Percentiles rank a stretch among this genome's conserved stretches.
phyloP scores from a whole-genome alignment of 2,113 vertebrate genomes.

The Pandion haliaetus region DNA sequence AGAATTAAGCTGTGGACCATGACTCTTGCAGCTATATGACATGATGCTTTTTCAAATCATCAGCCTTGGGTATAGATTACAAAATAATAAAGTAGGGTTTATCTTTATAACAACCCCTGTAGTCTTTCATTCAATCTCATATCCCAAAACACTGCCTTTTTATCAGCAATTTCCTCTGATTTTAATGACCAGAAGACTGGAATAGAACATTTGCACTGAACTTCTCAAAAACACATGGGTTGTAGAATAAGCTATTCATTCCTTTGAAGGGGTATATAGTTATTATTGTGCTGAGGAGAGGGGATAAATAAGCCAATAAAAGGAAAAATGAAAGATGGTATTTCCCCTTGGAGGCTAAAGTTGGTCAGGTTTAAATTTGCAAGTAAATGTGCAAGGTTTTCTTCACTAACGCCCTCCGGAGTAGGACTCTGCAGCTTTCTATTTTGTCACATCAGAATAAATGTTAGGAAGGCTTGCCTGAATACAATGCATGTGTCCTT shows the following conservation, averaged over 20 bases:
- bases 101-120: not conserved
- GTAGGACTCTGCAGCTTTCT: not conserved
- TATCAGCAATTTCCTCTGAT: not conserved
- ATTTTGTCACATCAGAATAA: not conserved
- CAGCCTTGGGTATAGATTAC: not conserved
- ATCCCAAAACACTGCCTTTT: not conserved
- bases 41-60: not conserved
- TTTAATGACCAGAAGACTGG: not conserved
- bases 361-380: conserved; percentile 6
- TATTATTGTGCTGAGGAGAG: not conserved
- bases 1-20: not conserved
- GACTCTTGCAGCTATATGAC: not conserved
- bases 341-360: not conserved
- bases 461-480: not conserved
- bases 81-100: not conserved
- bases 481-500: not conserved
- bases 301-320: not conserved
- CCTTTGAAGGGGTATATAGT: not conserved
- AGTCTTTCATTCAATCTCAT: not conserved
- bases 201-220: not conserved
- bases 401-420: not conserved
- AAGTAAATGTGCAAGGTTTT: not conserved
- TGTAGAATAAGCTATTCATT: not conserved
- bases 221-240: not conserved
- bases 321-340: not conserved